Evolutionary conservation across 2,888 invertebrate genomes (phyloP).

Genomic region (Megaustenia siamemsis): DNA sequence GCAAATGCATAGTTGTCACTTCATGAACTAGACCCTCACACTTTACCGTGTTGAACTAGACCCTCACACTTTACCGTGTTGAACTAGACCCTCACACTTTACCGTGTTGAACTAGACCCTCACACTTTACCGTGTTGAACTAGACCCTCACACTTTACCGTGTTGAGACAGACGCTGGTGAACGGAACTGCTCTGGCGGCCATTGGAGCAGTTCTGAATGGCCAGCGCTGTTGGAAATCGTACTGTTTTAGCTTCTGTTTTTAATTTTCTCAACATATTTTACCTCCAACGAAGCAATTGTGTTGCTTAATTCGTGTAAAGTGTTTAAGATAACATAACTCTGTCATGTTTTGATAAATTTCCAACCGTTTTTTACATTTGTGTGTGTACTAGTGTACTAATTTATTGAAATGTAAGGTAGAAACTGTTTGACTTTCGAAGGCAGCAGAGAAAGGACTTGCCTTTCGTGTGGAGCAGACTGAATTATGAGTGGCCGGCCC

Average conservation of each 20-base stretch:
- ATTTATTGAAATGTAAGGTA: slow-evolving; percentile 60
- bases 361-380: neutral
- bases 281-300: neutral
- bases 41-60: no score
- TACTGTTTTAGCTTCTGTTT: slow-evolving; percentile 48
- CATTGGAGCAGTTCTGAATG: slow-evolving; percentile 70
- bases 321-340: slow-evolving; percentile 24
- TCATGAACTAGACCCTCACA: no score
- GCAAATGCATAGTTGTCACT: no score
- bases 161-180: no score
- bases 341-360: neutral
- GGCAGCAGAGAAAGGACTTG: slow-evolving; percentile 45
- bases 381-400: slow-evolving; percentile 41
- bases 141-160: no score
- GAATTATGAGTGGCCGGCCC: slow-evolving; percentile 75
- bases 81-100: no score
- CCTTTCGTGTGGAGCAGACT: slow-evolving; percentile 55
- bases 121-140: no score
- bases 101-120: no score
- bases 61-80: no score
- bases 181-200: slow-evolving; percentile 71
- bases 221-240: slow-evolving; percentile 55
- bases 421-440: slow-evolving; percentile 48
- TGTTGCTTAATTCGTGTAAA: neutral
- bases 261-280: slow-evolving; percentile 38